Base-by-base conservation (phyloP, 1,140 invertebrate genomes). In the Diorhabda sublineata region DNA sequence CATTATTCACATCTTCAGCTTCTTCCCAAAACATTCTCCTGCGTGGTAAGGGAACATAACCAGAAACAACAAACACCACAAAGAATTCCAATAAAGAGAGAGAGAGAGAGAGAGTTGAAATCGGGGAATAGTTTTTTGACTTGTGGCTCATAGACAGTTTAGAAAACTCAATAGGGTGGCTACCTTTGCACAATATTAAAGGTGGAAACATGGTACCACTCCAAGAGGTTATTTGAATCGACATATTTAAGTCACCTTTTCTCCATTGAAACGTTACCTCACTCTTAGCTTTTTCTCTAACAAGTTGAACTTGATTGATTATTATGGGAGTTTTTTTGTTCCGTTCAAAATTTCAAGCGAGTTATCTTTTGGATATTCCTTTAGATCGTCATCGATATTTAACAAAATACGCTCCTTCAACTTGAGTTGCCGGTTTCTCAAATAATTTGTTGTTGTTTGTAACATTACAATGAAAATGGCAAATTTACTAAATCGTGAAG, bases 11-110 rank as follows among this genome's bases (percentile, higher is more conserved):
- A 62, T 78, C 74, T 9, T 63, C 56, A 26, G 61, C 59, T 7
- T 61, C 71, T 65, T 78, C 71, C 73, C 72, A 75, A 65, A 66
- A 78, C 74, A 76, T 75, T 44, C 57, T 45, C 44, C 58, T 63
- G 60, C 72, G 63, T 3, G 69, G 45, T 62, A 74, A 5, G 64
- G 11, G 5, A 11, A 52, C 6, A 60, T 76, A 75, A 9, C 73
- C 75, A 71, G 69, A 76, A 11, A 75, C 47, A 8, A 76, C 26
- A 26, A 26, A 26, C 26, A 26, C 1, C 26, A 26, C 26, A 62
- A 26, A 75, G 62, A 41, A 74, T 65, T 58, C 70, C 73, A 43
- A 76, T 57, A 69, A 72, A 72, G 45, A 66, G 71, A 60, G 70
- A 71, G 11, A 77, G 8, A 47, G 45, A 5, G 5, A 6, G 45